These are phyloP conservation scores for Myotis davidii DNA, from an alignment of 2,113 vertebrate species.

Conservation along the genomic window DNA sequence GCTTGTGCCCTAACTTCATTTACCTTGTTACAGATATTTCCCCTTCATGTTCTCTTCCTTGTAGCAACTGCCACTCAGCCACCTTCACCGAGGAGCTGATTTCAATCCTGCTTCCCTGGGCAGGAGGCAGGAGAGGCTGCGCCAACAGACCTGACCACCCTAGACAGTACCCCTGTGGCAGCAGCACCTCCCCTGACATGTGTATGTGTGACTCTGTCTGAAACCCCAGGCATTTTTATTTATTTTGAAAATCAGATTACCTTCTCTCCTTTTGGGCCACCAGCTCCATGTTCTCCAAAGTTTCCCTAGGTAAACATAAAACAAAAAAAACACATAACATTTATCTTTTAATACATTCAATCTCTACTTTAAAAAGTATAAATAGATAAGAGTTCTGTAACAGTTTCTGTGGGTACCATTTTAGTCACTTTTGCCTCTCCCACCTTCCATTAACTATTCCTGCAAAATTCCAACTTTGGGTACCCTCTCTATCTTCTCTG, in stretches of 20 bases:
- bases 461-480: neutral
- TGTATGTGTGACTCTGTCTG: neutral
- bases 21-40: neutral
- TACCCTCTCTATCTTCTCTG: neutral
- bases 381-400: neutral
- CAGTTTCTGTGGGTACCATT: neutral
- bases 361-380: neutral
- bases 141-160: no score
- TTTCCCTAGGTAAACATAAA: slow-evolving; percentile 53
- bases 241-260: neutral
- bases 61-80: neutral
- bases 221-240: neutral
- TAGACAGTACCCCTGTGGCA: neutral
- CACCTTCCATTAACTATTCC: neutral
- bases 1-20: neutral
- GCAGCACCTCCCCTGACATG: accelerated
- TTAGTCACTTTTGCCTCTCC: neutral
- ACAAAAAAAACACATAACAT: neutral
- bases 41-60: neutral
- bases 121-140: neutral
- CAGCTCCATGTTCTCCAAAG: slow-evolving; percentile 24
- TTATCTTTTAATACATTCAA: slow-evolving; percentile 8
- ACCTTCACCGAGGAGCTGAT: neutral
- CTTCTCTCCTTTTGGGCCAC: slow-evolving; percentile 58
- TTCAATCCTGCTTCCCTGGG: neutral